Evolutionary conservation across 2,797 vertebrate genomes (phyloP).

Genomic region (Taeniopygia guttata): DNA sequence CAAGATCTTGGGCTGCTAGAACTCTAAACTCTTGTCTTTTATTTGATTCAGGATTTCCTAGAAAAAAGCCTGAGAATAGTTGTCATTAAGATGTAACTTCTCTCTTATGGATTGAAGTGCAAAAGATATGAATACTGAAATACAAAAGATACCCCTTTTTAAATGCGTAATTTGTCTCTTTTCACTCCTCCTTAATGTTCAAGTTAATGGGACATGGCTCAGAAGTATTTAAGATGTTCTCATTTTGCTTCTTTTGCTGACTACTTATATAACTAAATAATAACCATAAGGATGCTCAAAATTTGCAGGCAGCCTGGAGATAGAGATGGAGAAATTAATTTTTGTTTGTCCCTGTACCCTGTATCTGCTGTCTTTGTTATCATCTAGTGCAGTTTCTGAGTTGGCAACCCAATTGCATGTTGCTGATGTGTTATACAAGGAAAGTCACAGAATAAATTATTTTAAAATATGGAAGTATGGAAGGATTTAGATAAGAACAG

Average conservation of each 20-base stretch:
- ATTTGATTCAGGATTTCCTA: not conserved
- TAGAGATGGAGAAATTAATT: not conserved
- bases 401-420: not conserved
- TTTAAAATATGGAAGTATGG: not conserved
- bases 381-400: not conserved
- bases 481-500: not conserved
- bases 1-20: not conserved
- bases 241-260: not conserved
- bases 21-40: not conserved
- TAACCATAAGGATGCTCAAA: not conserved
- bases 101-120: not conserved
- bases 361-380: not conserved
- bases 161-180: not conserved
- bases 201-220: not conserved
- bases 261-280: not conserved
- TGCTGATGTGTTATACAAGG: not conserved
- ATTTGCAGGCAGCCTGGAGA: not conserved
- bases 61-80: not conserved
- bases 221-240: not conserved
- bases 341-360: not conserved
- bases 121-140: not conserved
- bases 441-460: not conserved
- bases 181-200: not conserved
- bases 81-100: not conserved
- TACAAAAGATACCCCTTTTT: not conserved